Conservation (phyloP, 2,888 invertebrate genomes). For the Lasioglossum calceatum region DNA sequence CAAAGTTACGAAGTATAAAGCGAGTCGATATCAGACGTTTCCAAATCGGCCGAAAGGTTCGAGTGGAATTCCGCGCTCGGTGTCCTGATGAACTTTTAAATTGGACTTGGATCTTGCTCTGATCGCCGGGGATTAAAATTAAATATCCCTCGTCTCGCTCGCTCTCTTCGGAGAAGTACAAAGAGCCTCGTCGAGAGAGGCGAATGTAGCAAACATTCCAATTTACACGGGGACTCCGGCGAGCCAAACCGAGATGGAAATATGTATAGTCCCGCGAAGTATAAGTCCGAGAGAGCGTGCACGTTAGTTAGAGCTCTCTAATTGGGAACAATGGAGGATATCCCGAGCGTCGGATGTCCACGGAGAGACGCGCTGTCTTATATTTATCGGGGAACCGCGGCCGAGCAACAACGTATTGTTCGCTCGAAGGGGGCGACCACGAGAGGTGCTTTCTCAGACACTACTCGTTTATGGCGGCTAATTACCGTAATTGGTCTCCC, state of each 20-base stretch:
- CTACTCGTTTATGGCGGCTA: constrained; percentile 72
- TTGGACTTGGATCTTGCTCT: neutral
- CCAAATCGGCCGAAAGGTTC: neutral
- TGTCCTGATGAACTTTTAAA: neutral
- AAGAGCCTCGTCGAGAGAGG: neutral
- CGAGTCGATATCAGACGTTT: neutral
- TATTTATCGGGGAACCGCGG: constrained; percentile 46
- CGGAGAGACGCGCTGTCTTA: constrained; percentile 42
- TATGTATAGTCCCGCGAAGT: neutral
- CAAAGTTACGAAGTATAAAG: neutral
- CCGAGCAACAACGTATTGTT: constrained; percentile 46
- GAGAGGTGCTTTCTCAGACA: constrained; percentile 57
- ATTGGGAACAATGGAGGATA: constrained; percentile 56
- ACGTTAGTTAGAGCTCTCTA: constrained; percentile 40
- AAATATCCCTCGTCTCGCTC: neutral
- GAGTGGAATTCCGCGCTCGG: neutral
- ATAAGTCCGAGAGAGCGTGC: neutral
- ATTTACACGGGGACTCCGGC: constrained; percentile 29
- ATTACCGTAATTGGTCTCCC: constrained; percentile 70
- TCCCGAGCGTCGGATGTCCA: constrained; percentile 32
- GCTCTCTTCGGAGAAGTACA: neutral
- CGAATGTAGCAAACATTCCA: constrained; percentile 31
- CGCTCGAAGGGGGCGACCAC: constrained; percentile 10
- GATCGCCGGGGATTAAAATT: neutral
- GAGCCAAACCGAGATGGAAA: constrained; percentile 20